These are phyloP conservation scores for Chamaea fasciata DNA, from an alignment of 2,113 vertebrate species.

Conservation along the genomic window DNA sequence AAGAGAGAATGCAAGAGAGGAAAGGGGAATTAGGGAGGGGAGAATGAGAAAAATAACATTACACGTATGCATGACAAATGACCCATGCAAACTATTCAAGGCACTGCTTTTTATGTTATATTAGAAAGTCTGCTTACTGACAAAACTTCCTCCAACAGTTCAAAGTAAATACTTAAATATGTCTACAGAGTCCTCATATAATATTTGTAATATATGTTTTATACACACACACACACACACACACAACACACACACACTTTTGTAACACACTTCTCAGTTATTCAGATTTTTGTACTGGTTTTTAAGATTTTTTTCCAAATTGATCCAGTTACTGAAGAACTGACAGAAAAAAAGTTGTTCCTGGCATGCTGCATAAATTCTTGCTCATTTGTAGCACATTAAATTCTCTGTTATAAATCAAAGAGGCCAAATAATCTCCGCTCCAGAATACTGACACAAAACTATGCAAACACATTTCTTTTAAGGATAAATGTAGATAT, in stretches of 20 bases:
- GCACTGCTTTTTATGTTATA: not conserved
- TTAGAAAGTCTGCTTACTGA: not conserved
- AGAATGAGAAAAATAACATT: not conserved
- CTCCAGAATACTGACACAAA: not conserved
- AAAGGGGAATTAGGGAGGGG: not conserved
- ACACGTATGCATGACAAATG: not conserved
- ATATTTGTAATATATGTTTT: not conserved
- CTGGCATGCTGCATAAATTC: not conserved
- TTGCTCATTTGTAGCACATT: not conserved
- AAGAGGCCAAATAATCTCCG: not conserved
- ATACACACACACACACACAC: rapidly evolving
- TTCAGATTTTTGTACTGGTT: not conserved
- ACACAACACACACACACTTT: rapidly evolving
- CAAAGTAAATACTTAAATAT: not conserved
- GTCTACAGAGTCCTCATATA: not conserved
- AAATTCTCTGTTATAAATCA: not conserved
- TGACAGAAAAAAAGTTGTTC: not conserved
- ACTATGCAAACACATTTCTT: not conserved
- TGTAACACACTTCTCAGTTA: not conserved
- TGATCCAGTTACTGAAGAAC: not conserved
- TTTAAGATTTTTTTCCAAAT: not conserved
- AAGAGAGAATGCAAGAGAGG: not conserved
- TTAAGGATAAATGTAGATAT: not conserved
- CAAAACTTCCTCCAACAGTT: not conserved
- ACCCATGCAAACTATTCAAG: not conserved